These are phyloP conservation scores for Glaucomys volans DNA, from an alignment of 2,113 vertebrate genomes.

Conservation along the genomic window DNA sequence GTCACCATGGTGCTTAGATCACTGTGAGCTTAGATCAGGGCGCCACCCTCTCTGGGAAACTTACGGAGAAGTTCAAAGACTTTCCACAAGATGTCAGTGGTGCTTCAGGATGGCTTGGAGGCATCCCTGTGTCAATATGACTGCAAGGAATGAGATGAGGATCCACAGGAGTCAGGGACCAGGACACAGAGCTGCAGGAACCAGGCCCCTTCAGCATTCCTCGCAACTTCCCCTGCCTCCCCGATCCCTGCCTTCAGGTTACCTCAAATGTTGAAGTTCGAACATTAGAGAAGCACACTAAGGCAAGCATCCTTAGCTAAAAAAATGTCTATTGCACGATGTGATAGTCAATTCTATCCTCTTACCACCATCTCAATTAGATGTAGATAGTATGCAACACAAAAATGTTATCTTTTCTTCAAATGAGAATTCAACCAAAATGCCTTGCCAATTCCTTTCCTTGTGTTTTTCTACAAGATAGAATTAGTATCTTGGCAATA, in stretches of 20 bases:
- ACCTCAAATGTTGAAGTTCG: too few species aligned
- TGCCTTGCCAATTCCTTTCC: background rate
- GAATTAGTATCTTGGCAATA: background rate
- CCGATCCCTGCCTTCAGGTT: background rate
- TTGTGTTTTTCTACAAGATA: background rate
- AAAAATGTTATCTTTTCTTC: background rate
- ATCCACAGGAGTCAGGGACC: too few species aligned
- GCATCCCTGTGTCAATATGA: background rate
- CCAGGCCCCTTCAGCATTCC: background rate
- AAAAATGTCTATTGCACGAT: background rate
- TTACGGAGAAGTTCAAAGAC: background rate
- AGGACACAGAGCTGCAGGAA: too few species aligned
- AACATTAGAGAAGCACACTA: too few species aligned
- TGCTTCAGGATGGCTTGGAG: background rate
- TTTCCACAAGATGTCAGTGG: background rate
- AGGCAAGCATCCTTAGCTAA: background rate
- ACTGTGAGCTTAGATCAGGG: rapidly evolving
- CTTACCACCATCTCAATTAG: background rate
- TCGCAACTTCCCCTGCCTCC: background rate
- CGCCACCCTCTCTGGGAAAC: background rate
- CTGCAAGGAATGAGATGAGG: background rate
- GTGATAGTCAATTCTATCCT: background rate
- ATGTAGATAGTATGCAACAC: background rate
- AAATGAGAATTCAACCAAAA: background rate
- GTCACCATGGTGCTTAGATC: rapidly evolving